Conservation (phyloP, 2,888 invertebrate genomes). For the Amiota minor region DNA sequence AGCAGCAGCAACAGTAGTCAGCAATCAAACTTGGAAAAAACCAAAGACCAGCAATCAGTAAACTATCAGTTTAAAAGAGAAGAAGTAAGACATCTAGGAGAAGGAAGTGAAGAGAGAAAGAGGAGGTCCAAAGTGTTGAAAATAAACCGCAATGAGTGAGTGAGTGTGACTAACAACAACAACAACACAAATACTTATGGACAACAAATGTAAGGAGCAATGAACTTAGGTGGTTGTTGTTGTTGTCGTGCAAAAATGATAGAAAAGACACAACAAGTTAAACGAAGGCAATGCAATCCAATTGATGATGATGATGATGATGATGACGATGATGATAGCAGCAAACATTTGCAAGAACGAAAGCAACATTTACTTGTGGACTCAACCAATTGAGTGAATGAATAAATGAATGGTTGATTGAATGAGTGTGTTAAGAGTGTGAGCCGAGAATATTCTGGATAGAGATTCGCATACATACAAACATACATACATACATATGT, state of each 20-base stretch:
- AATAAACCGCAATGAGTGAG: constrained; percentile 12
- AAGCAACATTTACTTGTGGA: too few species aligned
- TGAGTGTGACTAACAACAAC: constrained; percentile 14
- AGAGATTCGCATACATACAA: too few species aligned
- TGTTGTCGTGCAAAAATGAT: not conserved
- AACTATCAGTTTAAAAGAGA: not conserved
- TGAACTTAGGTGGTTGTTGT: not conserved
- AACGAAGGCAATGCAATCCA: not conserved
- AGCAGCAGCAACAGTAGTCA: constrained; percentile 20
- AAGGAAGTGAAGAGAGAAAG: not conserved
- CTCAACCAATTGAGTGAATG: too few species aligned
- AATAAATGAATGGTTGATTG: too few species aligned
- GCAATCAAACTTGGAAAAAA: not conserved
- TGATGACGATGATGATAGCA: too few species aligned
- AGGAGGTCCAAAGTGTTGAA: constrained; percentile 8
- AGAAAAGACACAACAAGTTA: not conserved
- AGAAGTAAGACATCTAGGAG: not conserved
- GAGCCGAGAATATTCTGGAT: too few species aligned
- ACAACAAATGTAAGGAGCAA: constrained; percentile 2
- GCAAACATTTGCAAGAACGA: too few species aligned
- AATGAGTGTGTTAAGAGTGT: too few species aligned
- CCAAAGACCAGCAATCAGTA: constrained; percentile 14
- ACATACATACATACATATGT: too few species aligned
- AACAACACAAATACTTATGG: not conserved
- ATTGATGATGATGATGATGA: not conserved